These are phyloP conservation scores for Phrynocephalus versicolor DNA, from an alignment of 2,113 vertebrate species.

Conservation along the genomic window DNA sequence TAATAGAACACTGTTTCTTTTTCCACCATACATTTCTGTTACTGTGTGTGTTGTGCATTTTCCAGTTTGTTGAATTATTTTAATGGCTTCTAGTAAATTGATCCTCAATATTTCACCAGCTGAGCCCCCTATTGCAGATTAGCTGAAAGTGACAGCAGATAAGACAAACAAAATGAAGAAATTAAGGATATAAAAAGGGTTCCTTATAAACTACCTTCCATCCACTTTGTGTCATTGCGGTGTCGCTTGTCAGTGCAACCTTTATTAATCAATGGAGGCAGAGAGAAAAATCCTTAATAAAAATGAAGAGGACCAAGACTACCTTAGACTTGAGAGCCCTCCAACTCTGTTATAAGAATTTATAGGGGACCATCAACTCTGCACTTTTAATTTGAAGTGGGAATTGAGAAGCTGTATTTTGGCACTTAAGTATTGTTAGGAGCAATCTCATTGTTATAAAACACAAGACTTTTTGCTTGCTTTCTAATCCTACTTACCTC, in stretches of 20 bases:
- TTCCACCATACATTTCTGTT: conserved; percentile 23
- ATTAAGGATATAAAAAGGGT: conserved; percentile 19
- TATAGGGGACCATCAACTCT: conserved; percentile 19
- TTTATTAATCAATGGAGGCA: conserved; percentile 46
- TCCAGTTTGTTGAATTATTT: conserved; percentile 41
- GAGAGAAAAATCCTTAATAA: conserved; percentile 42
- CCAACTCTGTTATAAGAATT: background rate
- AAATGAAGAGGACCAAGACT: conserved; percentile 24
- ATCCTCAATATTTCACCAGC: conserved; percentile 32
- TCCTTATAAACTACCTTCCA: conserved; percentile 35
- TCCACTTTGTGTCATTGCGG: conserved; percentile 27
- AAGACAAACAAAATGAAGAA: conserved; percentile 49
- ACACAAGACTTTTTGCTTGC: background rate
- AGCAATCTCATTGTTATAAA: conserved; percentile 6
- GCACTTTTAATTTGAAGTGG: conserved; percentile 35
- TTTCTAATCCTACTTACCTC: background rate
- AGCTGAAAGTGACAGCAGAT: conserved; percentile 40
- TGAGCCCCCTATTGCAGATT: conserved; percentile 36
- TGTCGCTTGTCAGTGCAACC: conserved; percentile 32
- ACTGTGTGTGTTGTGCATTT: conserved; percentile 2
- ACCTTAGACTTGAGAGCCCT: conserved; percentile 5
- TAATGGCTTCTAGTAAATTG: conserved; percentile 58
- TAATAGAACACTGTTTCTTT: conserved; percentile 22
- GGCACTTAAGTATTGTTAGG: background rate
- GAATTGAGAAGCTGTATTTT: conserved; percentile 24